phyloP scores from a whole-genome alignment of 2,888 invertebrate genomes.

The Netelia melanura region DNA sequence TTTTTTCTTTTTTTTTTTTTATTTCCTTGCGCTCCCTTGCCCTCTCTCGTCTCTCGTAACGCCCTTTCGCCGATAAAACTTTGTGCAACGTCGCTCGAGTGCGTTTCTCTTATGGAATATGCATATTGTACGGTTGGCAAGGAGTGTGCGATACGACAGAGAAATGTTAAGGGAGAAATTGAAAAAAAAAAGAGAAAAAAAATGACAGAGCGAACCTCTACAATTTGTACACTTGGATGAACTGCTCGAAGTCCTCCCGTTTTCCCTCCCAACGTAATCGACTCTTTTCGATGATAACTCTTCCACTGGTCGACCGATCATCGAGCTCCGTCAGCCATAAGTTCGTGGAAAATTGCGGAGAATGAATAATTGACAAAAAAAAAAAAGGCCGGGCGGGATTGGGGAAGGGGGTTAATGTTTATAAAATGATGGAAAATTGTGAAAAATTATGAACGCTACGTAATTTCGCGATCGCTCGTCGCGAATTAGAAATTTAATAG shows the following conservation, averaged over 20 bases:
- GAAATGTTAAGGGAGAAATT: slow-evolving; percentile 25
- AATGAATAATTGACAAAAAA: slow-evolving; percentile 61
- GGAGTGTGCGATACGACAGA: slow-evolving; percentile 3
- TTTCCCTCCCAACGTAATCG: slow-evolving; percentile 43
- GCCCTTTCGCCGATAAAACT: slow-evolving; percentile 64
- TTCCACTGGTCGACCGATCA: slow-evolving; percentile 53
- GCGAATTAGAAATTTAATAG: not conserved
- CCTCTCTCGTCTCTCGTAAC: slow-evolving; percentile 43
- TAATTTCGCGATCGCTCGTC: not conserved
- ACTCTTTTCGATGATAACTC: slow-evolving; percentile 50
- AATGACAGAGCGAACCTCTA: slow-evolving; percentile 46
- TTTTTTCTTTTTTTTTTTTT: slow-evolving; percentile 25
- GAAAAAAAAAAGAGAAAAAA: slow-evolving; percentile 37
- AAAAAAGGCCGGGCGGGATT: not conserved
- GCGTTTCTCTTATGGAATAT: slow-evolving; percentile 39
- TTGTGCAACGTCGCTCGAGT: slow-evolving; percentile 47
- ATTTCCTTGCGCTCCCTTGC: slow-evolving; percentile 18
- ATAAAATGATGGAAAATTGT: slow-evolving; percentile 29
- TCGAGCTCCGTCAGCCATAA: slow-evolving; percentile 48
- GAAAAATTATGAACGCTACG: slow-evolving; percentile 24
- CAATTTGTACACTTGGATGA: slow-evolving; percentile 61
- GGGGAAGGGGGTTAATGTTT: slow-evolving; percentile 13
- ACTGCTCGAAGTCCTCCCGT: slow-evolving; percentile 27
- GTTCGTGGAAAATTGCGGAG: slow-evolving; percentile 47
- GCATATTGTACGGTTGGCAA: slow-evolving; percentile 49